phyloP scores from a whole-genome alignment of 2,113 vertebrate genomes.

The Tetrax tetrax region DNA sequence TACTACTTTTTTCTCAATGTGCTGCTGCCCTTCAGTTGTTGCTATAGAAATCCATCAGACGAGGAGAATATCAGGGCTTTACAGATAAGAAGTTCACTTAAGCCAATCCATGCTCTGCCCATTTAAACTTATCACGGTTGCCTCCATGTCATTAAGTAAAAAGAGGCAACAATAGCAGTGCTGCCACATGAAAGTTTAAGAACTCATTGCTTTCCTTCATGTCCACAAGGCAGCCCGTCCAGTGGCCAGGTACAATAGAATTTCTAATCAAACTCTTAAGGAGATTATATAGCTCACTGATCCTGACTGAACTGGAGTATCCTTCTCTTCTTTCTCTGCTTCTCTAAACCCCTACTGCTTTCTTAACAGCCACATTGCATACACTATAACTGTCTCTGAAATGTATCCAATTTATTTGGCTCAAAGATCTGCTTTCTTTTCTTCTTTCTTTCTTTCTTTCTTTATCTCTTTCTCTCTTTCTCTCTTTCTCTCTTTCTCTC shows the following conservation, averaged over 20 bases:
- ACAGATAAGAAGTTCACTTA: not conserved
- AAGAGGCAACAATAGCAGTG: not conserved
- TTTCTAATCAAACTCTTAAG: slow-evolving; percentile 41
- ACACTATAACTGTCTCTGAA: not conserved
- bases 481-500: too few species aligned
- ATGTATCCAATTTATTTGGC: not conserved
- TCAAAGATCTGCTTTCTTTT: not conserved
- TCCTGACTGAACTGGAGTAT: not conserved
- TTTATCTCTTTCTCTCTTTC: too few species aligned
- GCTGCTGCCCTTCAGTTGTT: slow-evolving; percentile 2
- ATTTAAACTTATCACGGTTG: not conserved
- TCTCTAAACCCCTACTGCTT: not conserved
- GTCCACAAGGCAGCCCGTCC: not conserved
- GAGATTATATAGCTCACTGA: slow-evolving; percentile 29
- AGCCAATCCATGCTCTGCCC: not conserved
- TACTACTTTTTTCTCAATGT: not conserved
- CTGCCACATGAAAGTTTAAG: not conserved
- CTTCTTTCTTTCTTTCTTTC: too few species aligned
- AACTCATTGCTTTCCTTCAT: not conserved
- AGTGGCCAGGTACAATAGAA: not conserved
- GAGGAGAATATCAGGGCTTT: not conserved
- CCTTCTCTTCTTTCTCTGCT: not conserved
- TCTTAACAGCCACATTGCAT: not conserved
- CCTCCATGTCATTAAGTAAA: not conserved
- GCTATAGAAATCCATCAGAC: not conserved